Conservation (phyloP, 2,888 invertebrate species). For the Drosophila phalerata region DNA sequence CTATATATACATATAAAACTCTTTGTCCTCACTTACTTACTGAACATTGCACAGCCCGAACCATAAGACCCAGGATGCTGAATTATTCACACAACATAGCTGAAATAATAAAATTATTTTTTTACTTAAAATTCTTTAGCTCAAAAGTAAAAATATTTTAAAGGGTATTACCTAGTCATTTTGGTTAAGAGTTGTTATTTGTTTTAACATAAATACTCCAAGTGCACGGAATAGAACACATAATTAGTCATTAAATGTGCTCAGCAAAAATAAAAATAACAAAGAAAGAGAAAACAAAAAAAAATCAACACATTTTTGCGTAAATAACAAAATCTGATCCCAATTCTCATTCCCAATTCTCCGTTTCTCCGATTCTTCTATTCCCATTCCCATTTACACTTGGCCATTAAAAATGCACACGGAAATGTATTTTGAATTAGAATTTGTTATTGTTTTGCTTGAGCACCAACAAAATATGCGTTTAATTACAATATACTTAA, state of each 20-base stretch:
- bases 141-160: too few relatives aligned
- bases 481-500: slow-evolving; percentile 2
- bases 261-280: slow-evolving; percentile 3
- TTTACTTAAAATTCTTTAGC: too few relatives aligned
- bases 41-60: too few relatives aligned
- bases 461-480: slow-evolving; percentile 31
- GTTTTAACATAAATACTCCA: slow-evolving; percentile 10
- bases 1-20: too few relatives aligned
- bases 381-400: background rate
- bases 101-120: too few relatives aligned
- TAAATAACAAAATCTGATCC: slow-evolving; percentile 3
- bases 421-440: slow-evolving; percentile 42
- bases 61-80: too few relatives aligned
- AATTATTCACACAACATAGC: too few relatives aligned
- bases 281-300: background rate
- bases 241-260: slow-evolving; percentile 19
- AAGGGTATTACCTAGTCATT: background rate
- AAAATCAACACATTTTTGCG: slow-evolving; percentile 11
- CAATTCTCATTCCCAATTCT: background rate
- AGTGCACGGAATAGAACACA: slow-evolving; percentile 10
- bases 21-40: too few relatives aligned
- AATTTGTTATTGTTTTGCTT: slow-evolving; percentile 21
- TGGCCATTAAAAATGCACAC: slow-evolving; percentile 25
- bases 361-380: background rate
- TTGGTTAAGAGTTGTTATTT: background rate